Conservation (phyloP, 1,140 invertebrate species). For the Dufourea novaeangliae region DNA sequence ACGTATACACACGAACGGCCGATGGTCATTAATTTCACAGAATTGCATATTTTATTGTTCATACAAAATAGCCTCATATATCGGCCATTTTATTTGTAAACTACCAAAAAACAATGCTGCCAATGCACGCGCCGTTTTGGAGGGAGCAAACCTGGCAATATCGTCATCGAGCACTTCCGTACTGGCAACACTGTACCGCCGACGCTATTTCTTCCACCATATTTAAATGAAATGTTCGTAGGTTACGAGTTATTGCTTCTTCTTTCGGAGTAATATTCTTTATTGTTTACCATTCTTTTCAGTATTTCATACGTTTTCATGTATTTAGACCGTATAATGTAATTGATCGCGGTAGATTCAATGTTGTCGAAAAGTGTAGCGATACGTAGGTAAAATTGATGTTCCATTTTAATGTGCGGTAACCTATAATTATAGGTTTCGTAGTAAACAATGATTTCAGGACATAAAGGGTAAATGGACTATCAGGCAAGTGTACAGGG, state of each 20-base stretch:
- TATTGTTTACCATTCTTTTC: neutral
- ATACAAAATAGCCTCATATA: conserved; percentile 80
- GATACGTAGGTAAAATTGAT: neutral
- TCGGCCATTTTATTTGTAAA: conserved; percentile 83
- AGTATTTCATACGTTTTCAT: neutral
- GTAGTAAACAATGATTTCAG: conserved; percentile 21
- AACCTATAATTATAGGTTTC: conserved; percentile 34
- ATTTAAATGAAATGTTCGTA: conserved; percentile 65
- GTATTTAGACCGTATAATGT: neutral
- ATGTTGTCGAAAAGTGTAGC: too few species aligned
- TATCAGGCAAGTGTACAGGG: neutral
- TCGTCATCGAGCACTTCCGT: conserved; percentile 69
- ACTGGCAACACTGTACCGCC: conserved; percentile 72
- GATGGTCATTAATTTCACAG: conserved; percentile 76
- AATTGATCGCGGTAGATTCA: neutral
- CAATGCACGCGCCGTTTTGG: conserved; percentile 77
- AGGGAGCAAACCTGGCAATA: conserved; percentile 72
- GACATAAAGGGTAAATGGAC: neutral
- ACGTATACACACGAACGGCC: conserved; percentile 62
- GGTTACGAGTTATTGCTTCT: conserved; percentile 22
- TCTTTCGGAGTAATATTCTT: neutral
- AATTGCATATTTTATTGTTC: conserved; percentile 79
- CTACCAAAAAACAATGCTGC: conserved; percentile 80
- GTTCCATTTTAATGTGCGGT: neutral
- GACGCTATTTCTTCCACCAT: conserved; percentile 66